Percentiles rank a stretch among this genome's conserved stretches.
Conservation (phyloP, 2,113 vertebrate species). For the Piaya cayana region DNA sequence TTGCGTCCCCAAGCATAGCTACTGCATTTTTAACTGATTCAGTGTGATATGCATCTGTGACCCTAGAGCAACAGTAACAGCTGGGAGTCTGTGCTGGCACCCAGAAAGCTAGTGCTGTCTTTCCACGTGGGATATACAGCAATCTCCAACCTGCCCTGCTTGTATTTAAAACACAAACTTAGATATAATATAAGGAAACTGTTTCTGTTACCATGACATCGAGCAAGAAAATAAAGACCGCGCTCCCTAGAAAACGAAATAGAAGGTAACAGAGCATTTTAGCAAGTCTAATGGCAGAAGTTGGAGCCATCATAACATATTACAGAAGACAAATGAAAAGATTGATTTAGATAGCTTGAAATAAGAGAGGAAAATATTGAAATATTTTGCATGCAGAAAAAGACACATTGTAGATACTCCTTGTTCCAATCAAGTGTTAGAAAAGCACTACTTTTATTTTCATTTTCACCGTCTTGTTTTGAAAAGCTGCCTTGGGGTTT, state of each 20-base stretch:
- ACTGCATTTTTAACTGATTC: constrained; percentile 67
- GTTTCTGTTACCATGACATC: constrained; percentile 69
- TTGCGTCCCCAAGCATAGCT: constrained; percentile 59
- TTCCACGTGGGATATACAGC: constrained; percentile 48
- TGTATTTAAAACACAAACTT: constrained; percentile 49
- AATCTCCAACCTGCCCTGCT: constrained; percentile 39
- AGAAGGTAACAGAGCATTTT: constrained; percentile 42
- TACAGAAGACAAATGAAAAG: neutral
- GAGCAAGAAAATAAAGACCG: constrained; percentile 55
- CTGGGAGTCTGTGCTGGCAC: constrained; percentile 54
- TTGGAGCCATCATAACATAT: neutral
- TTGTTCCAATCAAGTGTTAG: neutral
- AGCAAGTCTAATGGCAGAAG: constrained; percentile 59
- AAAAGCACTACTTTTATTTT: neutral
- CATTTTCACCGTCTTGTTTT: neutral
- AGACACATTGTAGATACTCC: neutral
- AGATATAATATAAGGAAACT: constrained; percentile 22
- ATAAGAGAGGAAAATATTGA: neutral
- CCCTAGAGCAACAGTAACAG: constrained; percentile 58
- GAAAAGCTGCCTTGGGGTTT: neutral
- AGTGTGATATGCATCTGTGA: constrained; percentile 56
- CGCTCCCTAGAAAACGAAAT: constrained; percentile 23
- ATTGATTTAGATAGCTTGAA: neutral
- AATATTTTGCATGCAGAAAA: neutral
- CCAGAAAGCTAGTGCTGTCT: constrained; percentile 52